Conservation (phyloP, 2,888 invertebrate species). For the Elgonia sp. region DNA sequence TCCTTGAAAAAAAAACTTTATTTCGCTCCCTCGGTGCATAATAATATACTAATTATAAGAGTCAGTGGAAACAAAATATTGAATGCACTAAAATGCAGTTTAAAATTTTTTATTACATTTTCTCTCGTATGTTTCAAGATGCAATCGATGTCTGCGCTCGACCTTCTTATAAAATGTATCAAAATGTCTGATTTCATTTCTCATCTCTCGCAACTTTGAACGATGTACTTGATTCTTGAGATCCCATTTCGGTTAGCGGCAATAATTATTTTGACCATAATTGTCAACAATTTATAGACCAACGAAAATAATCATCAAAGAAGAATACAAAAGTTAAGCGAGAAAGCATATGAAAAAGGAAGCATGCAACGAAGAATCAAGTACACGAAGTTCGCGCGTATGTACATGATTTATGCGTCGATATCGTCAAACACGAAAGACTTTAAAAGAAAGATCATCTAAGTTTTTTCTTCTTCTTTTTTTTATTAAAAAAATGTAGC, state of each 20-base stretch:
- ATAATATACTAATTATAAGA: too few relatives aligned
- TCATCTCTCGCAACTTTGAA: conserved; percentile 60
- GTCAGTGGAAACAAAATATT: too few relatives aligned
- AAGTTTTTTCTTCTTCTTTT: too few relatives aligned
- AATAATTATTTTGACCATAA: conserved; percentile 6
- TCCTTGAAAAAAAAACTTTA: too few relatives aligned
- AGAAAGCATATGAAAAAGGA: conserved; percentile 40
- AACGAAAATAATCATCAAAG: conserved; percentile 6
- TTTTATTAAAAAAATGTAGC: too few relatives aligned
- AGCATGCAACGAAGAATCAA: conserved; percentile 76
- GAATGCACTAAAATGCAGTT: conserved; percentile 61
- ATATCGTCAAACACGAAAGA: conserved; percentile 50
- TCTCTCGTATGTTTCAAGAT: conserved; percentile 81
- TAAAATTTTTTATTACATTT: conserved; percentile 82
- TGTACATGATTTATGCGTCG: conserved; percentile 79
- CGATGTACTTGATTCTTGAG: conserved; percentile 77
- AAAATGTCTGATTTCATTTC: conserved; percentile 80
- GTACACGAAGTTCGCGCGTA: conserved; percentile 78
- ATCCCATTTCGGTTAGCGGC: conserved; percentile 60
- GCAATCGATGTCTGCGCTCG: conserved; percentile 81
- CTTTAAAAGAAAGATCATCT: too few relatives aligned
- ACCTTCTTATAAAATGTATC: conserved; percentile 86
- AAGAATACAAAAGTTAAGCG: conserved; percentile 29
- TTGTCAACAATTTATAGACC: too few relatives aligned
- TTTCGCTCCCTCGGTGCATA: too few relatives aligned